Conservation (phyloP, 2,797 vertebrate species). For the Alosa sapidissima region DNA sequence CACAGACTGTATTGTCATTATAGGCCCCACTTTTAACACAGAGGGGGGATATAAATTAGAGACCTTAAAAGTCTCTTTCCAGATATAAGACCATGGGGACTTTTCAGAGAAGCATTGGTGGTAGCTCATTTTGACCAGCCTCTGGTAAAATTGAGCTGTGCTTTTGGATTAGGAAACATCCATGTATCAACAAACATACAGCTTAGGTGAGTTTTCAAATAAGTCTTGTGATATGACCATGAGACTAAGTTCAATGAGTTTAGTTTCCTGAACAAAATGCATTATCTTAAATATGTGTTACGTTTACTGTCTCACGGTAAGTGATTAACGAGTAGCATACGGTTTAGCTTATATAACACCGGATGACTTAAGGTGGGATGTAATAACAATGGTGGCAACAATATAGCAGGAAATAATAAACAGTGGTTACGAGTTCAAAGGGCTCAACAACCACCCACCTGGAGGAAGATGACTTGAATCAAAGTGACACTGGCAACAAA, state of each 20-base stretch:
- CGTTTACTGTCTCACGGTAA: neutral
- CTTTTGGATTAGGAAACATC: neutral
- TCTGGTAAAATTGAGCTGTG: neutral
- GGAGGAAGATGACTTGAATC: conserved; percentile 40
- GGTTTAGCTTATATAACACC: neutral
- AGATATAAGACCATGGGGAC: conserved; percentile 28
- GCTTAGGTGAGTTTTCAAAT: neutral
- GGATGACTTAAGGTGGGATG: neutral
- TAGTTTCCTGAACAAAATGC: neutral
- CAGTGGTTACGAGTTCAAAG: conserved; percentile 6
- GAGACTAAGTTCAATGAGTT: neutral
- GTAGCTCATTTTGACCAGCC: neutral
- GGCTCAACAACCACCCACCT: conserved; percentile 48
- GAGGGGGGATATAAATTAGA: conserved; percentile 32
- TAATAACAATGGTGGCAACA: conserved; percentile 30
- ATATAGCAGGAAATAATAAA: conserved; percentile 37
- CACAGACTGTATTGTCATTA: conserved; percentile 47
- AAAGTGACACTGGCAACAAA: conserved; percentile 49
- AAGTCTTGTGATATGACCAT: neutral
- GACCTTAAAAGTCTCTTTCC: conserved; percentile 37
- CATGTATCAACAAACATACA: neutral
- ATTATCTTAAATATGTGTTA: neutral
- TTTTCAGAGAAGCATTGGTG: neutral
- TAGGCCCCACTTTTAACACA: conserved; percentile 28
- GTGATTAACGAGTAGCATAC: neutral